A percentile compares a stretch with the other conserved stretches of the same genome.
These are phyloP conservation scores for Archocentrus centrarchus DNA, from an alignment of 2,113 vertebrate species.

Conservation along the genomic window DNA sequence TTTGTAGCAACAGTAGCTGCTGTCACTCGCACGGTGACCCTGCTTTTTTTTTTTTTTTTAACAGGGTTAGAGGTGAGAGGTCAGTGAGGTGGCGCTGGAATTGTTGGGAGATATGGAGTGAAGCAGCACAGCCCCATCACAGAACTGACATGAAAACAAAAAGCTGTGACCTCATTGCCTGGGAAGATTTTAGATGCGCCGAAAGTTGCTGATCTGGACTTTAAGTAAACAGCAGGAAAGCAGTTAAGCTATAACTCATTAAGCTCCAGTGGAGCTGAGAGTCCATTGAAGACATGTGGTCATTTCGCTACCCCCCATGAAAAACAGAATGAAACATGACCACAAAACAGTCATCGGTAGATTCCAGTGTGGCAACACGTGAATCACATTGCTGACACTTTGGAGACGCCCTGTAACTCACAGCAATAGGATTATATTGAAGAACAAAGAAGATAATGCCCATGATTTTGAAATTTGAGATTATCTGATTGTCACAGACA, in stretches of 20 bases:
- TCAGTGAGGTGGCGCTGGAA: slow-evolving; percentile 59
- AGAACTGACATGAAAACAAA: slow-evolving; percentile 53
- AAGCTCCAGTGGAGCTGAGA: slow-evolving; percentile 21
- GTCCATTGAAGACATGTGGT: slow-evolving; percentile 19
- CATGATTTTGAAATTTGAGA: slow-evolving; percentile 21
- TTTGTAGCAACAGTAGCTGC: slow-evolving; percentile 70
- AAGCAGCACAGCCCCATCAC: slow-evolving; percentile 15
- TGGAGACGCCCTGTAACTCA: slow-evolving; percentile 36
- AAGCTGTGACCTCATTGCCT: slow-evolving; percentile 40
- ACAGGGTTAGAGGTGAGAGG: slow-evolving; percentile 64
- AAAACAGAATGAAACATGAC: slow-evolving; percentile 43
- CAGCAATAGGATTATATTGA: neutral
- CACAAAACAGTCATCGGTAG: slow-evolving; percentile 50
- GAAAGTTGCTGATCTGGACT: slow-evolving; percentile 58
- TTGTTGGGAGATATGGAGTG: slow-evolving; percentile 53
- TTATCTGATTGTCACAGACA: slow-evolving; percentile 43
- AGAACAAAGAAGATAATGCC: slow-evolving; percentile 19
- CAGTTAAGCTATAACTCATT: slow-evolving; percentile 42
- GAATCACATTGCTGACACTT: slow-evolving; percentile 65
- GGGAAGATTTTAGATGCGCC: slow-evolving; percentile 20
- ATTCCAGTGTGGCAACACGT: slow-evolving; percentile 59
- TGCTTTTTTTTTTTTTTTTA: slow-evolving; percentile 35
- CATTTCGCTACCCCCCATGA: slow-evolving; percentile 48
- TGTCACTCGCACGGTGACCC: slow-evolving; percentile 66
- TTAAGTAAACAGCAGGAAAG: slow-evolving; percentile 31